phyloP scores from a whole-genome alignment of 1,140 invertebrate genomes.

The Drosophila bipectinata region DNA sequence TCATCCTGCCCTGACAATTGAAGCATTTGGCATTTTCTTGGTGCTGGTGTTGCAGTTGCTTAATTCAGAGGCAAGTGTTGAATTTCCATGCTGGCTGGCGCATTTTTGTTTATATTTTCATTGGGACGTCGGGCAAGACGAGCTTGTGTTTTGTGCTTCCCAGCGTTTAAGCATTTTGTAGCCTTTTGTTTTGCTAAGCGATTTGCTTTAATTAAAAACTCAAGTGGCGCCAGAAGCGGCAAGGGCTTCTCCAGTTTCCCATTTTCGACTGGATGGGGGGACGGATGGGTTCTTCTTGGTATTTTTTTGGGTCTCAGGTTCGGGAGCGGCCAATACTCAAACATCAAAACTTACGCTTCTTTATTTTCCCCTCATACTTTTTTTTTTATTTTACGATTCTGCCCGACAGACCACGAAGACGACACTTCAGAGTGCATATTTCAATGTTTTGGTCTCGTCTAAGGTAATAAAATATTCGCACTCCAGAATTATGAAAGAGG shows the following conservation, averaged over 20 bases:
- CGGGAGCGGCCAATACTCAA: neutral
- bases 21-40: conserved; percentile 62
- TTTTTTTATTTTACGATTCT: conserved; percentile 41
- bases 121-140: conserved; percentile 20
- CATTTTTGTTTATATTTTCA: conserved; percentile 73
- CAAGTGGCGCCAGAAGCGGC: conserved; percentile 66
- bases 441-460: conserved; percentile 67
- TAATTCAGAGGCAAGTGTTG: conserved; percentile 77
- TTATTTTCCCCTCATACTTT: neutral
- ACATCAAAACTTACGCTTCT: conserved; percentile 18
- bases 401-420: conserved; percentile 46
- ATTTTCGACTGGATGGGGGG: neutral
- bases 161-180: conserved; percentile 67
- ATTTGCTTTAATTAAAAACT: conserved; percentile 79
- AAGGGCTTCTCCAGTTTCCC: conserved; percentile 33
- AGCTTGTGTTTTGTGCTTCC: conserved; percentile 36
- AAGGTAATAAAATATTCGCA: conserved; percentile 78
- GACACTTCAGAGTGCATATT: conserved; percentile 76
- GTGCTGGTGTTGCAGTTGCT: conserved; percentile 64
- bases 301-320: conserved; percentile 2
- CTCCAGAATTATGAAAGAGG: conserved; percentile 57
- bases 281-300: neutral
- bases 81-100: conserved; percentile 69
- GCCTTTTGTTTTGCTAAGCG: conserved; percentile 67
- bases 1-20: conserved; percentile 40